A percentile compares a stretch with the other conserved stretches of the same genome.
Conservation (phyloP, 2,797 vertebrate species). For the Eulemur rubriventer region DNA sequence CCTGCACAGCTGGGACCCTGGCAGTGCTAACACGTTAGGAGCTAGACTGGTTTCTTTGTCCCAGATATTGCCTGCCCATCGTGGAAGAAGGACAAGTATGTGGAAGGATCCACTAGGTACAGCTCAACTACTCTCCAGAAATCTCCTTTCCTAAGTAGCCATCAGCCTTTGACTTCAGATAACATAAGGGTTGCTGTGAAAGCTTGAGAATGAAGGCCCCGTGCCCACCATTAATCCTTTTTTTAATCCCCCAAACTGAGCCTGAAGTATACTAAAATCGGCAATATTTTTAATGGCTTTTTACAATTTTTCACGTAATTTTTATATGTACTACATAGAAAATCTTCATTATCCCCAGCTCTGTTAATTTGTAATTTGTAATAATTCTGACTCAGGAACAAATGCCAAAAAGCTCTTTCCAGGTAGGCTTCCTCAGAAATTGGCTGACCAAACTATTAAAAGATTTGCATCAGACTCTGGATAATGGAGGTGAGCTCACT, state of each 20-base stretch:
- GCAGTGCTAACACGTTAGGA: neutral
- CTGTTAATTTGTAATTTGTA: conserved; percentile 8
- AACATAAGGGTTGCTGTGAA: neutral
- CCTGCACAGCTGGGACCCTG: neutral
- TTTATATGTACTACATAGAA: neutral
- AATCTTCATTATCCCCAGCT: neutral
- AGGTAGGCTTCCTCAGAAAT: neutral
- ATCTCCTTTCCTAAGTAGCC: neutral
- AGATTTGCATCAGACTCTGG: neutral
- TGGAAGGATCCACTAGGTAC: neutral
- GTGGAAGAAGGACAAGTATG: neutral
- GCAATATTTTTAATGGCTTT: neutral
- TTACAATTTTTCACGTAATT: neutral
- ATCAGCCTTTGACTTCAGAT: neutral
- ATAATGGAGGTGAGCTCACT: neutral
- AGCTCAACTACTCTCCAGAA: neutral
- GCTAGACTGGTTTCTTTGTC: neutral
- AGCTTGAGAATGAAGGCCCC: neutral
- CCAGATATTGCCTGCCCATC: neutral
- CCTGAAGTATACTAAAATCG: neutral
- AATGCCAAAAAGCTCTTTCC: conserved; percentile 33
- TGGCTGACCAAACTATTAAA: neutral
- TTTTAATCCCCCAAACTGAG: neutral
- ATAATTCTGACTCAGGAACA: conserved; percentile 3
- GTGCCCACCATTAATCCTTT: neutral